phyloP scores from a whole-genome alignment of 2,888 invertebrate species.

The Morinoia aosen region DNA sequence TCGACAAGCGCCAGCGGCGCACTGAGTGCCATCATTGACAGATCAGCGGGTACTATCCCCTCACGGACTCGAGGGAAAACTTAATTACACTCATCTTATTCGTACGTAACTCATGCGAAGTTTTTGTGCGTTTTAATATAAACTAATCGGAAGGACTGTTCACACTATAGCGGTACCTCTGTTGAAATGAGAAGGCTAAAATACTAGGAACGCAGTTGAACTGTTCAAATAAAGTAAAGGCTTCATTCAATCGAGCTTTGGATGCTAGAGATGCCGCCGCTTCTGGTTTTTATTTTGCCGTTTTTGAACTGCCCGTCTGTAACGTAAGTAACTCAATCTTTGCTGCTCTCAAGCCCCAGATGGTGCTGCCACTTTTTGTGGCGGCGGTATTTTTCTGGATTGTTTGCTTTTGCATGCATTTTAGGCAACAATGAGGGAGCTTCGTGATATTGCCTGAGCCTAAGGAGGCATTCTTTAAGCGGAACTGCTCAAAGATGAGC shows the following conservation, averaged over 20 bases:
- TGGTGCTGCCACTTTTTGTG: neutral
- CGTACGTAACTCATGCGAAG: neutral
- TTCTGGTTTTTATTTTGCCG: neutral
- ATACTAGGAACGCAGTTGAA: neutral
- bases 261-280: neutral
- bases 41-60: neutral
- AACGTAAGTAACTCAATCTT: conserved; percentile 1
- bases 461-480: neutral
- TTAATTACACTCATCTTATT: neutral
- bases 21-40: conserved; percentile 7
- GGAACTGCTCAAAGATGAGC: neutral
- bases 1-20: conserved; percentile 19
- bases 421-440: neutral
- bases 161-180: neutral
- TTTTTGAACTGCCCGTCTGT: neutral
- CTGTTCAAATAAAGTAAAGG: neutral
- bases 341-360: neutral
- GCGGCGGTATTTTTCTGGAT: neutral
- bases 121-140: neutral
- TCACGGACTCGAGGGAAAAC: neutral
- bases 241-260: neutral
- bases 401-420: neutral
- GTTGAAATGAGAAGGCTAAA: neutral
- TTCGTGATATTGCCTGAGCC: neutral
- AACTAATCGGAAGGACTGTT: neutral